Base-by-base conservation (phyloP, 2,113 vertebrate species). In the Pithys albifrons region DNA sequence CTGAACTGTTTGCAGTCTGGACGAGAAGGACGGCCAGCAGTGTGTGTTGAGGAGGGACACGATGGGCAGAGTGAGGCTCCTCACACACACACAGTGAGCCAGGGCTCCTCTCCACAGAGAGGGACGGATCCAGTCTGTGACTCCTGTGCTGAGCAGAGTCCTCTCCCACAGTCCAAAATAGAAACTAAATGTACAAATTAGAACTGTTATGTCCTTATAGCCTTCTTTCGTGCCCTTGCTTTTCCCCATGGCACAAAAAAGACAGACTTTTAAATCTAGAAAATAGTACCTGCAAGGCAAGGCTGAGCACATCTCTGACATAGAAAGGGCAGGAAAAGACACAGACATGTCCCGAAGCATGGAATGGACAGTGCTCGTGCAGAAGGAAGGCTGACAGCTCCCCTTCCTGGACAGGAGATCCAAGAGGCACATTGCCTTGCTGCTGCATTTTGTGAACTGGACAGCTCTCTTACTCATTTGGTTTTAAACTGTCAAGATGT, bases 1-100 rank as follows among this genome's bases (percentile, higher is more conserved):
- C 77, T 83, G 86, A 97, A 92, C 76, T 54, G 90, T 95, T 96
- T 90, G 95, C 93, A 95, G 91, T 89, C 88, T 95, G 95, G 95
- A 88, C 73, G 71, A 90, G 84, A 96, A 89, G 67, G 88, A 57
- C 62, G 16, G 16, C 16, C 22, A 81, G 80, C 49, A 73, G 37
- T 8, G 31, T 12, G 37, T 7, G 27, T 10, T 23, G 72, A 89
- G 88, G 39, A 92, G 85, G 59, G 66, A 81, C 61, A 43, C 48
- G 20, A 22, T 23, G 14, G 87, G 55, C 80, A 75, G 72, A 41
- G 66, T 41, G 15, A 49, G 16, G 48, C 77, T 90, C 59, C 58
- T 65, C 41, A 41, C 41, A 41, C 78, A 59, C 75, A 43, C 72
- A 66, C 24, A 33, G 55, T 10, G 67, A 57, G 3, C 51, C 6